These are phyloP conservation scores for Xestia c-nigrum DNA, from an alignment of 2,888 invertebrate species.

Conservation along the genomic window DNA sequence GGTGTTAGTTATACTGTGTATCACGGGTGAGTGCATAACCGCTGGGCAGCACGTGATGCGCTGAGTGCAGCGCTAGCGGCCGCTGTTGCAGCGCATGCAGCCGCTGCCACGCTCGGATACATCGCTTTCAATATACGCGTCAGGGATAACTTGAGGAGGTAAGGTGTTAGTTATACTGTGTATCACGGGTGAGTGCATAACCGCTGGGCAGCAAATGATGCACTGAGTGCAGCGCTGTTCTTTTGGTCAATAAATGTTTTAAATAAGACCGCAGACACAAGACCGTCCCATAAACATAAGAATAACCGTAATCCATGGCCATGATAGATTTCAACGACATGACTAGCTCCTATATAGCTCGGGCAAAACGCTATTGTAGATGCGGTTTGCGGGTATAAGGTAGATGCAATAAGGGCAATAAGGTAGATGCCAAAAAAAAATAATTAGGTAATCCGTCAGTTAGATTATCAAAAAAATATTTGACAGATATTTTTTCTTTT, in stretches of 20 bases:
- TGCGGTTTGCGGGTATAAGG: no score
- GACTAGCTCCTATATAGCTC: background rate
- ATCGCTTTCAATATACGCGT: constrained; percentile 97
- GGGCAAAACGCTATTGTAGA: no score
- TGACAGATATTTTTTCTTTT: no score
- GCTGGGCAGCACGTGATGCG: constrained; percentile 91
- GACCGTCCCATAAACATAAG: no score
- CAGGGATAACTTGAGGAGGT: constrained; percentile 92
- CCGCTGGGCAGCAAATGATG: background rate
- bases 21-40: constrained; percentile 94
- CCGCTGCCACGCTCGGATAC: constrained; percentile 96
- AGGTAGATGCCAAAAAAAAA: no score
- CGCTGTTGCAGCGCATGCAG: constrained; percentile 94
- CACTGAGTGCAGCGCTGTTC: background rate
- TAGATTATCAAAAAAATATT: no score
- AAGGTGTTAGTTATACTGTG: background rate
- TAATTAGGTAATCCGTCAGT: no score
- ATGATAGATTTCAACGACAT: background rate
- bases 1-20: constrained; percentile 85
- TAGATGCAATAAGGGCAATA: no score
- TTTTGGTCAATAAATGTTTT: background rate
- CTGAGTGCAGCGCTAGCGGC: constrained; percentile 95
- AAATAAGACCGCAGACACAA: background rate
- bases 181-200: no score
- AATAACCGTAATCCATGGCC: background rate